A percentile compares a stretch with the other conserved stretches of the same genome.
Evolutionary conservation across 2,888 invertebrate genomes (phyloP).

Genomic region (Leucophora obtusa): DNA sequence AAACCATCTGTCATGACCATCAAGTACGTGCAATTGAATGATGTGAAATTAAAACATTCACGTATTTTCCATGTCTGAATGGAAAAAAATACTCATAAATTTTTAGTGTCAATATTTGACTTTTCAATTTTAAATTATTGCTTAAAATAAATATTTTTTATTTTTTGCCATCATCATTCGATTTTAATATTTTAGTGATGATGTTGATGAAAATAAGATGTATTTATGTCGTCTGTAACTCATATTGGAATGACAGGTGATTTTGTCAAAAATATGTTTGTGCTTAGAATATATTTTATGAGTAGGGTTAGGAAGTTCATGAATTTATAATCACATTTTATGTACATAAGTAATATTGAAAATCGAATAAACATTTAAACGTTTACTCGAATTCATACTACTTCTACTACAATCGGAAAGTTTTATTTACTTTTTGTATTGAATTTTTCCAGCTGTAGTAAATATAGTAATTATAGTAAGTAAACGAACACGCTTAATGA

Average conservation of each 20-base stretch:
- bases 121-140: slow-evolving; percentile 20
- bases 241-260: neutral
- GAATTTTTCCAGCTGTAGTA: too few species aligned
- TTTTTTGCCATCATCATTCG: slow-evolving; percentile 1
- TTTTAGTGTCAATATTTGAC: slow-evolving; percentile 7
- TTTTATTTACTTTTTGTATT: too few species aligned
- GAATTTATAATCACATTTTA: too few species aligned
- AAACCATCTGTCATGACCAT: too few species aligned
- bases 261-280: neutral
- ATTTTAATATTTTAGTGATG: neutral
- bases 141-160: neutral
- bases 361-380: too few species aligned
- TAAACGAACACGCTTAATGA: too few species aligned
- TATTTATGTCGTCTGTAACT: neutral
- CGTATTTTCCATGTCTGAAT: neutral
- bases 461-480: too few species aligned
- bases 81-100: slow-evolving; percentile 12
- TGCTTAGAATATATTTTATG: neutral
- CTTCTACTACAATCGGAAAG: too few species aligned
- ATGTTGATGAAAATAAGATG: neutral
- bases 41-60: too few species aligned
- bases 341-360: too few species aligned
- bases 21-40: neutral
- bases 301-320: too few species aligned
- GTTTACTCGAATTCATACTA: too few species aligned